These are phyloP conservation scores for Dioctria rufipes DNA, from an alignment of 2,888 invertebrate genomes.

Conservation along the genomic window DNA sequence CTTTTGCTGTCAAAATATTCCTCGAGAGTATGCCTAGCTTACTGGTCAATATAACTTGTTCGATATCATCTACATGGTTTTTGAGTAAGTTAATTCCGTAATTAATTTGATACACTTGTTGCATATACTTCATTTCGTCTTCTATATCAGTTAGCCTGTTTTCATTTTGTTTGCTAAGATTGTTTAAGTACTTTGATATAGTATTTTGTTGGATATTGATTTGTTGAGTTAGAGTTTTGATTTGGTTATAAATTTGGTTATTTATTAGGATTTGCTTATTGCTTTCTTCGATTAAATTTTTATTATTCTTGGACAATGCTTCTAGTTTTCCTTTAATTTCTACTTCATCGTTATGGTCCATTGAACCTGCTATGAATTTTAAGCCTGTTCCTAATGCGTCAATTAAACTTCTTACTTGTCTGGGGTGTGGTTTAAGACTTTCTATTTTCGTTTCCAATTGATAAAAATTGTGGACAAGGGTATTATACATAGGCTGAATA, in stretches of 20 bases:
- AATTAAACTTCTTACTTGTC: not conserved
- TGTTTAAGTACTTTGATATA: not conserved
- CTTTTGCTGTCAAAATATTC: constrained; percentile 29
- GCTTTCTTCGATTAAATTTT: constrained; percentile 3
- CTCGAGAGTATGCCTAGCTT: constrained; percentile 30
- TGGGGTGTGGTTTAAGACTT: constrained; percentile 5
- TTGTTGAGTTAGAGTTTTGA: constrained; percentile 10
- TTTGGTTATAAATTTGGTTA: not conserved
- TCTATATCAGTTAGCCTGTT: not conserved
- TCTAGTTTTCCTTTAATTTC: not conserved
- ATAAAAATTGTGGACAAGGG: not conserved
- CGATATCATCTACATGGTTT: constrained; percentile 20
- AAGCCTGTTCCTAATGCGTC: not conserved
- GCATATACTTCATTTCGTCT: constrained; percentile 8
- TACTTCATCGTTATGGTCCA: constrained; percentile 12
- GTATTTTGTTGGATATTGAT: not conserved
- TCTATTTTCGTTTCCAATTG: not conserved
- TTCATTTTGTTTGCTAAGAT: not conserved
- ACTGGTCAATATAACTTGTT: constrained; percentile 19
- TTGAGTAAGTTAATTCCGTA: constrained; percentile 8
- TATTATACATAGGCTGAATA: not conserved
- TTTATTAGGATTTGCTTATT: constrained; percentile 17
- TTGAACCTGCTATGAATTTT: constrained; percentile 6
- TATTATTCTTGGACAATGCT: not conserved
- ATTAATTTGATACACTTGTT: constrained; percentile 29